Evolutionary conservation across 2,113 vertebrate species (phyloP).

Genomic region (Anser cygnoides): DNA sequence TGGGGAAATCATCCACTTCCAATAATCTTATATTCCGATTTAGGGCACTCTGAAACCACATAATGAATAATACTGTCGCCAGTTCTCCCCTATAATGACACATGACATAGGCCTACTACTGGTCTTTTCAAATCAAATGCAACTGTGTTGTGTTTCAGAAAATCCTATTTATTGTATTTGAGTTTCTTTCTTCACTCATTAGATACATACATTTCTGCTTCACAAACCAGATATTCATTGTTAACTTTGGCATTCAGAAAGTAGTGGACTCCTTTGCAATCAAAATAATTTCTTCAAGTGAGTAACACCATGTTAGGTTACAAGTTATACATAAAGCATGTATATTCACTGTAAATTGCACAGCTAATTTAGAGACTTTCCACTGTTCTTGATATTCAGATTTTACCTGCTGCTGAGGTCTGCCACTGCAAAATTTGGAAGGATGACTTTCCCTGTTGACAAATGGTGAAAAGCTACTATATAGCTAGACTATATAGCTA

Average conservation of each 20-base stretch:
- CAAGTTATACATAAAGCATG: conserved; percentile 11
- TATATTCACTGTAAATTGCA: not conserved
- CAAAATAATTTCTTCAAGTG: conserved; percentile 21
- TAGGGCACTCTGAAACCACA: conserved; percentile 76
- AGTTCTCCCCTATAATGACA: conserved; percentile 73
- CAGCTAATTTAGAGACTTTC: not conserved
- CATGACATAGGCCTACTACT: conserved; percentile 75
- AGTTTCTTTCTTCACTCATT: conserved; percentile 19
- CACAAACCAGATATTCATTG: not conserved
- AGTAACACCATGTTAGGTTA: conserved; percentile 19
- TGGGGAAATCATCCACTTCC: conserved; percentile 81
- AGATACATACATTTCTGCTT: conserved; percentile 17
- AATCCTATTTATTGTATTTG: conserved; percentile 51
- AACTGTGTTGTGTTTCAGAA: conserved; percentile 35
- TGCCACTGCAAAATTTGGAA: not conserved
- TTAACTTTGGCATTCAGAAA: not conserved
- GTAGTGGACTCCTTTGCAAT: not conserved
- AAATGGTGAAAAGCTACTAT: not conserved
- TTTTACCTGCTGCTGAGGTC: not conserved
- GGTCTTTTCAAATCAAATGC: conserved; percentile 73
- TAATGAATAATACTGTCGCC: conserved; percentile 79
- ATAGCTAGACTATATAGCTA: not conserved
- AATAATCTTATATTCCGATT: conserved; percentile 81
- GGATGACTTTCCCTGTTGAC: not conserved
- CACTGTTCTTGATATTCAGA: not conserved